A percentile compares a stretch with the other conserved stretches of the same genome.
phyloP scores from a whole-genome alignment of 2,888 invertebrate genomes.

The Cheilosia grossa region DNA sequence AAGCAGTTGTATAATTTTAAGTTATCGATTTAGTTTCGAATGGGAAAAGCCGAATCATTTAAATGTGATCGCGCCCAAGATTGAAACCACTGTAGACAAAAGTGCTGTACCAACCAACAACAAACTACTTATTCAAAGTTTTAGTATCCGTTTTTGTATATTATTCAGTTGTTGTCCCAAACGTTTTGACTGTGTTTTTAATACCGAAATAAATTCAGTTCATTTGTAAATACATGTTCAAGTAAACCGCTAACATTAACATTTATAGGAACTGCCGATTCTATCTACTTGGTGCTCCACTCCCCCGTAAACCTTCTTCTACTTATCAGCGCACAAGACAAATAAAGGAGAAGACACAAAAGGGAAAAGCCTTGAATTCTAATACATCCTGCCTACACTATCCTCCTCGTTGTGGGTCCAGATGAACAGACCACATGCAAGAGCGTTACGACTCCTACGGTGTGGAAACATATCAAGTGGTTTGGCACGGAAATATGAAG shows the following conservation, averaged over 20 bases:
- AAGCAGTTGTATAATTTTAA: neutral
- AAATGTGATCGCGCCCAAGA: too few relatives aligned
- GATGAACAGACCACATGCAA: constrained; percentile 18
- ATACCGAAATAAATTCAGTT: too few relatives aligned
- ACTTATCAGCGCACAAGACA: neutral
- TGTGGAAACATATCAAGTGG: constrained; percentile 38
- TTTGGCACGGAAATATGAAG: constrained; percentile 11
- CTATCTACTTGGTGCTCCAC: neutral
- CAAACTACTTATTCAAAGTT: too few relatives aligned
- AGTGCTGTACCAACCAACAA: too few relatives aligned
- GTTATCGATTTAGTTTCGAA: too few relatives aligned
- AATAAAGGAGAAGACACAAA: constrained; percentile 11
- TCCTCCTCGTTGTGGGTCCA: constrained; percentile 10
- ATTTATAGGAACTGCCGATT: too few relatives aligned
- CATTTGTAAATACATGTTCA: neutral
- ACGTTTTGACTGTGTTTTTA: too few relatives aligned
- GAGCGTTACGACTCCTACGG: constrained; percentile 5
- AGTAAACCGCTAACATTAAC: too few relatives aligned
- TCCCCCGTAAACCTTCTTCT: neutral
- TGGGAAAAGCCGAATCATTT: too few relatives aligned
- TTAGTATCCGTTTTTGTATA: too few relatives aligned
- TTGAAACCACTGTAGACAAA: too few relatives aligned
- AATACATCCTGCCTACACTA: constrained; percentile 44
- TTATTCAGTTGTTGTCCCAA: too few relatives aligned
- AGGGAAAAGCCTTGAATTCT: constrained; percentile 57